These are phyloP conservation scores for Pemphigus obesinymphae DNA, from an alignment of 1,140 invertebrate genomes.

Conservation along the genomic window DNA sequence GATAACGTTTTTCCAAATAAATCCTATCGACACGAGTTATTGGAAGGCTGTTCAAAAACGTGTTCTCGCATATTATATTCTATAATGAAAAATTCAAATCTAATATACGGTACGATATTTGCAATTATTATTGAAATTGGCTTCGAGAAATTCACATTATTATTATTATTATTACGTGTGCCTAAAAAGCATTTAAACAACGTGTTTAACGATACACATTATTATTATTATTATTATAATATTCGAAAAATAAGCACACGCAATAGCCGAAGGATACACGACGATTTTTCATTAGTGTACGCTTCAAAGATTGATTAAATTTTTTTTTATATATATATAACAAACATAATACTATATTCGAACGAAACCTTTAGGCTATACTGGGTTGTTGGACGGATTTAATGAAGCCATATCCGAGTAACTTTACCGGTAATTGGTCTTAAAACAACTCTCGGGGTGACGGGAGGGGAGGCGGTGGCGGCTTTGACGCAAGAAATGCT, in stretches of 20 bases:
- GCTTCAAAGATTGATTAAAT: neutral
- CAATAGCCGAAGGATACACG: neutral
- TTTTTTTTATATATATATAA: neutral
- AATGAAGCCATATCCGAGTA: constrained; percentile 14
- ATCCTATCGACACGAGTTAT: no score
- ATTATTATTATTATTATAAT: no score
- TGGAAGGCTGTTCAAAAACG: no score
- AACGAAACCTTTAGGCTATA: neutral
- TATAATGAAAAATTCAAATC: no score
- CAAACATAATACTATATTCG: neutral
- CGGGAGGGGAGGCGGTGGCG: neutral
- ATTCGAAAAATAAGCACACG: neutral
- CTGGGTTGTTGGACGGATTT: neutral
- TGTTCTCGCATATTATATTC: no score
- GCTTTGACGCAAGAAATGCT: neutral
- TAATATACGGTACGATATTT: no score
- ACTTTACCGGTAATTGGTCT: constrained; percentile 9
- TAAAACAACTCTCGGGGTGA: constrained; percentile 18
- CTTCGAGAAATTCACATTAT: no score
- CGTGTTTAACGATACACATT: no score
- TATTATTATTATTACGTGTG: no score
- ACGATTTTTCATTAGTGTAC: neutral
- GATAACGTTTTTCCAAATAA: no score
- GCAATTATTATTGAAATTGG: no score
- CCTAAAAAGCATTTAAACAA: no score